phyloP scores from a whole-genome alignment of 2,113 vertebrate genomes.

The Strix uralensis region DNA sequence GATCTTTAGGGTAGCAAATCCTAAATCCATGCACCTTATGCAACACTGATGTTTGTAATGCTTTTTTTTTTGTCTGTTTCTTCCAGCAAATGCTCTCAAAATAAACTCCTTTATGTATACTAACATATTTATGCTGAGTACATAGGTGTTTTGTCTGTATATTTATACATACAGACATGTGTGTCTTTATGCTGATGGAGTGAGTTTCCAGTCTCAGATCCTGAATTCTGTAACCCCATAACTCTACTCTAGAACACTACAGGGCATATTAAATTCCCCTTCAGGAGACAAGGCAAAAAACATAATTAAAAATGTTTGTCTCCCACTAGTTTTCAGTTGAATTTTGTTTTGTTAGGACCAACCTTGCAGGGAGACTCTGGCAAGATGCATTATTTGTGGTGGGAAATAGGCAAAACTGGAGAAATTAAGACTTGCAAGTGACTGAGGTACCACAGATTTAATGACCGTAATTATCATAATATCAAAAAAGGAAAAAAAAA shows the following conservation, averaged over 20 bases:
- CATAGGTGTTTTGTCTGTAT: neutral
- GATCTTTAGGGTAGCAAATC: neutral
- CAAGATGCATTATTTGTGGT: neutral
- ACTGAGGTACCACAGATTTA: neutral
- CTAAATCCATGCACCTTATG: neutral
- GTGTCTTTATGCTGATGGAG: neutral
- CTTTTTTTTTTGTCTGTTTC: neutral
- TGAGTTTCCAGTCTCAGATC: neutral
- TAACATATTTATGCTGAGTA: neutral
- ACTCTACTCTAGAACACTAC: neutral
- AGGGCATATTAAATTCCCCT: neutral
- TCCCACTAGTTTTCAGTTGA: neutral
- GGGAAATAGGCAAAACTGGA: neutral
- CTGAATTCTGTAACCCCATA: neutral
- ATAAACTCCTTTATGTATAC: neutral
- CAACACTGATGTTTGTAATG: neutral
- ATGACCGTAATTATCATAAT: neutral
- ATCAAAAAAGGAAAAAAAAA: neutral
- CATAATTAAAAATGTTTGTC: neutral
- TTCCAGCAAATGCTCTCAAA: neutral
- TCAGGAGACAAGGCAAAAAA: neutral
- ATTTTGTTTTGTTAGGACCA: neutral
- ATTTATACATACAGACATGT: neutral
- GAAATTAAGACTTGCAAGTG: neutral
- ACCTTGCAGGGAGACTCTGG: neutral